Conservation (phyloP, 2,888 invertebrate species). For the Cosmopolites sordidus region DNA sequence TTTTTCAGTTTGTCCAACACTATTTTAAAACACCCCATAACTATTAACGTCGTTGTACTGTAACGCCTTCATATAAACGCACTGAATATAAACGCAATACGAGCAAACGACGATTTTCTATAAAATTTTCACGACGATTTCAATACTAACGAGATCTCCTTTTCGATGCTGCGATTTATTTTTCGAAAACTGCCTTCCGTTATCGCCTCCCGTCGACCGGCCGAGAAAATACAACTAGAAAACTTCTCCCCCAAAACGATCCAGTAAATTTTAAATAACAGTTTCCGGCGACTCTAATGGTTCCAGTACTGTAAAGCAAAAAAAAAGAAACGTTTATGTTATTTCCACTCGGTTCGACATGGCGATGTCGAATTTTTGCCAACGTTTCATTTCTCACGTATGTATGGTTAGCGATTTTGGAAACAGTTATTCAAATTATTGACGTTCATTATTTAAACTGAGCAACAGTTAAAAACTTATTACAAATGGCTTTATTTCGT, state of each 20-base stretch:
- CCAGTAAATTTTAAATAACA: not conserved
- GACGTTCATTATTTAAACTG: too few species aligned
- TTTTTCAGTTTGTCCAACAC: slow-evolving; percentile 17
- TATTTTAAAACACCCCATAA: slow-evolving; percentile 22
- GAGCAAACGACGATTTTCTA: too few species aligned
- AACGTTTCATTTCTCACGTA: not conserved
- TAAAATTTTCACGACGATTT: too few species aligned
- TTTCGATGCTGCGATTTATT: too few species aligned
- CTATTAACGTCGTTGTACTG: not conserved
- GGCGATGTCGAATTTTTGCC: not conserved
- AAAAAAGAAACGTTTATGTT: not conserved
- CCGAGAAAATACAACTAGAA: not conserved
- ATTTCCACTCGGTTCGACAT: too few species aligned
- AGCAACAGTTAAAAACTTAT: too few species aligned
- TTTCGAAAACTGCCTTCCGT: too few species aligned
- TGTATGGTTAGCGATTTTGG: too few species aligned
- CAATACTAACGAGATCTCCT: too few species aligned
- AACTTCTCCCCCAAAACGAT: not conserved
- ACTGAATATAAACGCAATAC: not conserved
- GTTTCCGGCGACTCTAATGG: slow-evolving; percentile 1
- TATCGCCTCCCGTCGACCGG: not conserved
- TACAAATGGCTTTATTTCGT: too few species aligned
- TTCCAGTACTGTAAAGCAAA: not conserved
- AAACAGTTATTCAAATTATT: too few species aligned
- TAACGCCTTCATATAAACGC: not conserved